These are phyloP conservation scores for Periphyllus acericola DNA, from an alignment of 2,888 invertebrate species.

Conservation along the genomic window DNA sequence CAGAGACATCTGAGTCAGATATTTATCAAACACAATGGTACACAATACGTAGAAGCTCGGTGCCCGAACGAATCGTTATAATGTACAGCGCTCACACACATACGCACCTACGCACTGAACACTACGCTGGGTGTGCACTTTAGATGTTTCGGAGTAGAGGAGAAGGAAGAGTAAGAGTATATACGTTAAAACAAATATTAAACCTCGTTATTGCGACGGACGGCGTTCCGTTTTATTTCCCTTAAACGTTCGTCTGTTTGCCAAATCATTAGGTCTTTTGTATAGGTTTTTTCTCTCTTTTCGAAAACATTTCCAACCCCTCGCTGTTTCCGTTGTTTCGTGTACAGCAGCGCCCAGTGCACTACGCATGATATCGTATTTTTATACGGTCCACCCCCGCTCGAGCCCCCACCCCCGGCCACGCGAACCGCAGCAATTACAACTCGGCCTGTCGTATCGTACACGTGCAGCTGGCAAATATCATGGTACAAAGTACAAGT, in stretches of 20 bases:
- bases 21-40: too few relatives aligned
- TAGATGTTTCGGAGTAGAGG: too few relatives aligned
- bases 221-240: neutral
- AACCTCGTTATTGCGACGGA: neutral
- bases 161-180: neutral
- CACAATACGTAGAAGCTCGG: too few relatives aligned
- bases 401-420: neutral
- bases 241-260: constrained; percentile 15
- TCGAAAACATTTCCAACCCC: neutral
- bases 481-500: too few relatives aligned
- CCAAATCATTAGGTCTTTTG: neutral
- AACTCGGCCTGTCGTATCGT: neutral
- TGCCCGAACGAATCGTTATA: too few relatives aligned
- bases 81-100: too few relatives aligned
- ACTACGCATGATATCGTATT: neutral
- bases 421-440: neutral
- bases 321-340: neutral
- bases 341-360: neutral
- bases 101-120: too few relatives aligned
- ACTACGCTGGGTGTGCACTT: neutral
- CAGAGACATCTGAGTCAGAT: too few relatives aligned
- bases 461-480: neutral
- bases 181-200: constrained; percentile 6
- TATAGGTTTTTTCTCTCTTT: neutral
- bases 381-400: neutral